phyloP scores from a whole-genome alignment of 2,888 invertebrate species.

The Drosophila melanosoma region DNA sequence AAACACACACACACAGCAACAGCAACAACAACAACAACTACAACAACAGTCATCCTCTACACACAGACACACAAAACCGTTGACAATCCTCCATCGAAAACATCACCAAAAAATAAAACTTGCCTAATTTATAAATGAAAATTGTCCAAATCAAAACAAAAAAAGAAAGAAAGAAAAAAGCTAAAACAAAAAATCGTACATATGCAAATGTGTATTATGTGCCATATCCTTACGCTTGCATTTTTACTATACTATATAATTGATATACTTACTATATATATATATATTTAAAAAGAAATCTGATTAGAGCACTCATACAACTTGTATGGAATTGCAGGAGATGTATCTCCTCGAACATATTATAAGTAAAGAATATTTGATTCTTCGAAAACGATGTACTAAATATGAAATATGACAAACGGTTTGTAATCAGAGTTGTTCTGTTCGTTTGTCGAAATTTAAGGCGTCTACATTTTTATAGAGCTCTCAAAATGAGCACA shows the following conservation, averaged over 20 bases:
- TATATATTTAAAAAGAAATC: slow-evolving; percentile 1
- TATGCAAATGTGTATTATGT: slow-evolving; percentile 69
- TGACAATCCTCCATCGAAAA: slow-evolving; percentile 67
- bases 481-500: slow-evolving; percentile 23
- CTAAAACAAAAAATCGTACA: slow-evolving; percentile 36
- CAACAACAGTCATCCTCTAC: slow-evolving; percentile 50
- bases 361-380: slow-evolving; percentile 13
- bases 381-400: slow-evolving; percentile 13
- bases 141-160: slow-evolving; percentile 40
- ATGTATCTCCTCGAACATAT: slow-evolving; percentile 4
- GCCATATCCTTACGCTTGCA: slow-evolving; percentile 79
- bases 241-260: slow-evolving; percentile 60
- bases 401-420: slow-evolving; percentile 10
- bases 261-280: slow-evolving; percentile 35
- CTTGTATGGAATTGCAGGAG: slow-evolving; percentile 13
- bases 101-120: slow-evolving; percentile 28
- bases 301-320: slow-evolving; percentile 10
- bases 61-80: slow-evolving; percentile 46
- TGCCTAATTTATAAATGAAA: slow-evolving; percentile 16
- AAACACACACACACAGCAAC: slow-evolving; percentile 25
- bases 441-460: slow-evolving; percentile 17
- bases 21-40: slow-evolving; percentile 31
- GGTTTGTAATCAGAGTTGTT: slow-evolving; percentile 27
- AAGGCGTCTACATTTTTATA: slow-evolving; percentile 34
- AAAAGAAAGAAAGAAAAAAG: background rate